Evolutionary conservation across 2,888 invertebrate species (phyloP), one percentile per base, ranked within the genome.

Genomic region (Melolontha melolontha): DNA sequence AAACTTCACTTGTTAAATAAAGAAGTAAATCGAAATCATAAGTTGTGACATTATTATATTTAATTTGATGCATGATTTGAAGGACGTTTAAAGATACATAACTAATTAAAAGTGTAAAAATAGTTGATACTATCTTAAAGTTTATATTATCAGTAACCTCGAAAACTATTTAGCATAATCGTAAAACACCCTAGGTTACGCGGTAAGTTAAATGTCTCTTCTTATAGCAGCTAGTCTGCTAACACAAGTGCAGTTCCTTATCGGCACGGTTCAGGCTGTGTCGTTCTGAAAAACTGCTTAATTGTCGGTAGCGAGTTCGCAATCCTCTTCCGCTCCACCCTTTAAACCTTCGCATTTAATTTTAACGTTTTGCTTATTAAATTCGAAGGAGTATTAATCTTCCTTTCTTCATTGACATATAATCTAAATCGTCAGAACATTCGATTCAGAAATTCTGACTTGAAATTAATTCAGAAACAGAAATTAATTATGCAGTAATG

Each of bases 241-340:
- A 41, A 55, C 17, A 14, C 42, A 17, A 55, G 41, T 55, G 55
- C 55, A 41, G 52, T 50, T 64, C 64, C 72, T 73, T 73, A 73
- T 73, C 73, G 67, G 67, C 66, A 42, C 34, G 59, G 57, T 66
- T 70, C 73, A 73, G 73, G 65, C 71, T 62, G 52, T 69, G 68
- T 72, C 67, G 59, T 67, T 63, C 69, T 69, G 73, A 73, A 73
- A 73, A 73, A 73, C 73, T 72, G 71, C 73, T 73, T 73, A 73
- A 73, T 73, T 73, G 72, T 73, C 71, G 71, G 41, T 11, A 55
- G 55, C 55, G 42, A 55, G 22, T 22, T 17, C 55, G 11, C 41
- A 17, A 17, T 42, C 7, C 41, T 55, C 41, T 41, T 22, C 55
- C 6, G 6, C 12, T 44, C 44, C 44, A 44, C 29, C 29, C 29